Evolutionary conservation across 2,113 vertebrate species (phyloP).

Genomic region (Aplodontia rufa): DNA sequence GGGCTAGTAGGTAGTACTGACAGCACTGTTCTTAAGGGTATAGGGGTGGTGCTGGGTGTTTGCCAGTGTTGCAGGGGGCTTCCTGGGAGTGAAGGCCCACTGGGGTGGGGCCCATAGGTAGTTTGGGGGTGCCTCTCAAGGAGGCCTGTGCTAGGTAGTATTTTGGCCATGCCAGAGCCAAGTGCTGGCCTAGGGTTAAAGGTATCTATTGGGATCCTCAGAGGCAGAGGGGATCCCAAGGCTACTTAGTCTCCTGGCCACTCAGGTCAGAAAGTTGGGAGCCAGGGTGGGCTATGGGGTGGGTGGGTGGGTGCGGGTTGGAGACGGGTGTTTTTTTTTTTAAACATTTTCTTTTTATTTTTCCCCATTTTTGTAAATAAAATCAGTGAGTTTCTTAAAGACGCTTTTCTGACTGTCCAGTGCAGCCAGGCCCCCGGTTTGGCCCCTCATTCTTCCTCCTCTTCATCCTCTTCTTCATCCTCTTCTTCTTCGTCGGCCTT

Average conservation of each 20-base stretch:
- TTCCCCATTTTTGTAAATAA: constrained; percentile 62
- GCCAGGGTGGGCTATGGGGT: not conserved
- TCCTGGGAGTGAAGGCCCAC: constrained; percentile 56
- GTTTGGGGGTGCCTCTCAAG: constrained; percentile 80
- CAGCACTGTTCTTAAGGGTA: constrained; percentile 72
- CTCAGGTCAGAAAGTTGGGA: constrained; percentile 39
- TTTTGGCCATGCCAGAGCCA: constrained; percentile 57
- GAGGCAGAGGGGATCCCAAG: constrained; percentile 48
- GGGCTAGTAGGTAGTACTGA: constrained; percentile 86
- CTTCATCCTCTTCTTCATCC: constrained; percentile 81
- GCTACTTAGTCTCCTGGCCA: constrained; percentile 27
- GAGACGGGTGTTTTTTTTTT: not conserved
- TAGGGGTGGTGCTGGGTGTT: constrained; percentile 77
- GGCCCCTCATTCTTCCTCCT: constrained; percentile 69
- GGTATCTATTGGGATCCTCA: constrained; percentile 16
- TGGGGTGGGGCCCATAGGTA: constrained; percentile 84
- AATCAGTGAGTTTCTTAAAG: constrained; percentile 74
- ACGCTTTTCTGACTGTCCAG: constrained; percentile 81
- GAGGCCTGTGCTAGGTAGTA: constrained; percentile 88
- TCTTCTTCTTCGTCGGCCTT: constrained; percentile 82
- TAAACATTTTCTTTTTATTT: constrained; percentile 60
- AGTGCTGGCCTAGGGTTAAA: constrained; percentile 34
- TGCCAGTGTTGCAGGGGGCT: constrained; percentile 70
- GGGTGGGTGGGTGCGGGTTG: not conserved
- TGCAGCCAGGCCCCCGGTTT: constrained; percentile 73